phyloP scores from a whole-genome alignment of 2,113 vertebrate species.

The Sorex araneus region DNA sequence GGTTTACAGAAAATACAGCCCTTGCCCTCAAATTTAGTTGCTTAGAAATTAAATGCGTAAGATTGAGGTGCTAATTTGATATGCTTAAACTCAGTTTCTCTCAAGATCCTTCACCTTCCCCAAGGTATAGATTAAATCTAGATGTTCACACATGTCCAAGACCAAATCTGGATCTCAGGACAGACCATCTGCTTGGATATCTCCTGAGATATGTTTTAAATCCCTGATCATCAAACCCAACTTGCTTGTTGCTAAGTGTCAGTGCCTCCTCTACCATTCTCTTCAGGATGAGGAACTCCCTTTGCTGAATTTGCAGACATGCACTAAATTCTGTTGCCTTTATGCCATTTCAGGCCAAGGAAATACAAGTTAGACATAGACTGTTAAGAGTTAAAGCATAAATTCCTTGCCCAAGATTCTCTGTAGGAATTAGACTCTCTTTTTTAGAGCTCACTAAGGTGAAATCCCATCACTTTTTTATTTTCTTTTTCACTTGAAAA shows the following conservation, averaged over 20 bases:
- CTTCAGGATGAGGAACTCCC: background rate
- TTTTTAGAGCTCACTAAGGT: background rate
- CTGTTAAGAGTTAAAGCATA: background rate
- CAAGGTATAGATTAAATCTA: background rate
- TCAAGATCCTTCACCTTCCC: conserved; percentile 27
- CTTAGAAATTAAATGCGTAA: background rate
- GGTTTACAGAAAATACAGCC: background rate
- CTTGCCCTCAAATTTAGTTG: background rate
- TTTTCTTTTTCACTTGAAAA: background rate
- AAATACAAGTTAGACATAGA: background rate
- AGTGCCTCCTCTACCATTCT: background rate
- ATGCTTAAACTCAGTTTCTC: background rate
- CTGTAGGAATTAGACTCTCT: background rate
- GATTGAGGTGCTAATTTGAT: background rate
- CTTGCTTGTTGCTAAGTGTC: background rate
- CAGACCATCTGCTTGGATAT: background rate
- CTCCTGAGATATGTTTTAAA: background rate
- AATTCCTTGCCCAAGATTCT: background rate
- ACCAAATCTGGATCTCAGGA: background rate
- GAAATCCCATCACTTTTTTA: background rate
- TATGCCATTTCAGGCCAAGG: background rate
- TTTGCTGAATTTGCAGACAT: background rate
- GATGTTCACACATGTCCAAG: conserved; percentile 22
- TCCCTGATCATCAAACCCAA: background rate
- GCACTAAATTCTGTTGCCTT: background rate